phyloP scores from a whole-genome alignment of 2,113 vertebrate species.

The Zapornia atra region DNA sequence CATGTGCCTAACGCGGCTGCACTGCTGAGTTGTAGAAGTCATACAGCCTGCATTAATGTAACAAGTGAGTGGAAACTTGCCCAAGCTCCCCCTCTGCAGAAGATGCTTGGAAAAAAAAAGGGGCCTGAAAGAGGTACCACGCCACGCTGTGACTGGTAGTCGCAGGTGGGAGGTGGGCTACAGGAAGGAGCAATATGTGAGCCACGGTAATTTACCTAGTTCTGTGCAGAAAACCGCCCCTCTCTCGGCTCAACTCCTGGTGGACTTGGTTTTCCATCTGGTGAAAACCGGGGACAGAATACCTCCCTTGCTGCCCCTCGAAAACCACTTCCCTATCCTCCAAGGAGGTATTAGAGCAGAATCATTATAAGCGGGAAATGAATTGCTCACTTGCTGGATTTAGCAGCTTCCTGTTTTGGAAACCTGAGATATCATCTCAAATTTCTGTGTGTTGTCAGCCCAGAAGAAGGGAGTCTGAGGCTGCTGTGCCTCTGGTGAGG shows the following conservation, averaged over 20 bases:
- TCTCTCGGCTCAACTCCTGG: neutral
- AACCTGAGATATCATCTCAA: slow-evolving; percentile 43
- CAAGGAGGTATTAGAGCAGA: neutral
- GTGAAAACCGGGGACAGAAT: neutral
- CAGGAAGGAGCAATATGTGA: neutral
- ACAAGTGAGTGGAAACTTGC: neutral
- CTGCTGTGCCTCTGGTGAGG: slow-evolving; percentile 21
- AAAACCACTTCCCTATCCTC: neutral
- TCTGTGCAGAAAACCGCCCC: neutral
- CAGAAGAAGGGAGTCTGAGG: slow-evolving; percentile 27
- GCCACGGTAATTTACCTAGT: neutral
- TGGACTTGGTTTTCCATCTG: neutral
- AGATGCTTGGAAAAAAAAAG: neutral
- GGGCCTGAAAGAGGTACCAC: neutral
- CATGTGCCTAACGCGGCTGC: neutral
- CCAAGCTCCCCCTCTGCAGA: neutral
- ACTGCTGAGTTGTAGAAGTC: neutral
- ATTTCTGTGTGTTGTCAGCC: slow-evolving; percentile 62
- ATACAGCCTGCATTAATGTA: neutral
- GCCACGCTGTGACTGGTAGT: neutral
- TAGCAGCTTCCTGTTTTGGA: slow-evolving; percentile 61
- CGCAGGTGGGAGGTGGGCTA: neutral
- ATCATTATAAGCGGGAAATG: slow-evolving; percentile 13
- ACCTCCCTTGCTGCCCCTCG: neutral
- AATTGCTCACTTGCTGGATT: slow-evolving; percentile 45